These are phyloP conservation scores for Pantherophis guttatus DNA, from an alignment of 2,113 vertebrate species.

Conservation along the genomic window DNA sequence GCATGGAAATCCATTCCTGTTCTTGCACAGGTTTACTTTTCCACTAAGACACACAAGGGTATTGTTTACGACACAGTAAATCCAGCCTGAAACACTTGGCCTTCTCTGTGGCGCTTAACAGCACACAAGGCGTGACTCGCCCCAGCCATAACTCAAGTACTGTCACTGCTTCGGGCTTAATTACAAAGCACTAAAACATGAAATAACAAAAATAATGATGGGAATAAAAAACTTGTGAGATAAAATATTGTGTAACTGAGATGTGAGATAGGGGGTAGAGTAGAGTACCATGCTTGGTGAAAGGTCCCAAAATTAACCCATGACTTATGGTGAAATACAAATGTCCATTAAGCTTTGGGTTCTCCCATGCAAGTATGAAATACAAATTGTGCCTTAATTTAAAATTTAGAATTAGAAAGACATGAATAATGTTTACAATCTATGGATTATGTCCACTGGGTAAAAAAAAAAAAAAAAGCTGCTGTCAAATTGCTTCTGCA, in stretches of 20 bases:
- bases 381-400: neutral
- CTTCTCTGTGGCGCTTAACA: neutral
- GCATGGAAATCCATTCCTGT: constrained; percentile 27
- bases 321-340: neutral
- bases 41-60: constrained; percentile 9
- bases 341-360: neutral
- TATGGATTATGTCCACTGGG: neutral
- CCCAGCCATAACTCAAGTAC: neutral
- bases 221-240: constrained; percentile 43
- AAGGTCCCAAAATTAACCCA: constrained; percentile 5
- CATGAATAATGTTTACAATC: neutral
- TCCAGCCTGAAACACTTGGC: neutral
- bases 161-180: constrained; percentile 41
- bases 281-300: neutral
- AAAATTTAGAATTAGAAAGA: neutral
- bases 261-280: neutral
- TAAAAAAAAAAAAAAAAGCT: too few relatives aligned
- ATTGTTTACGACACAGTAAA: constrained; percentile 51
- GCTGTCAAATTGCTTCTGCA: neutral
- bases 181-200: constrained; percentile 50
- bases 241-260: constrained; percentile 39
- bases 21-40: constrained; percentile 45
- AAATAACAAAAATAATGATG: constrained; percentile 53
- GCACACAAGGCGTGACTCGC: neutral
- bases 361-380: neutral